phyloP scores from a whole-genome alignment of 2,888 invertebrate species.

The Watsonalla binaria region DNA sequence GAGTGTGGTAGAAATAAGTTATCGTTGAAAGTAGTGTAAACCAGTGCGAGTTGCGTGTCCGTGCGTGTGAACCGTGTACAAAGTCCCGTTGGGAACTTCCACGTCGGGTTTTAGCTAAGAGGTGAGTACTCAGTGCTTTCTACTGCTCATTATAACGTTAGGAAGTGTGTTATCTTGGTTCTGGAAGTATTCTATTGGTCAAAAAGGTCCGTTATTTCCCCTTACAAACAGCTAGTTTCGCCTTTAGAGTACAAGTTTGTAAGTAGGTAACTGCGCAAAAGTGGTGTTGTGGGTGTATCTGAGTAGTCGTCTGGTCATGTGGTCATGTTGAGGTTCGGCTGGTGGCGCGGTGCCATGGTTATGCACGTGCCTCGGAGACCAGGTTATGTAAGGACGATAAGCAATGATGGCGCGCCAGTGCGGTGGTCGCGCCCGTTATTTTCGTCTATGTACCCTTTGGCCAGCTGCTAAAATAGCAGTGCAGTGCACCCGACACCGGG shows the following conservation, averaged over 20 bases:
- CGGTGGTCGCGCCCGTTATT: constrained; percentile 41
- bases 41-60: constrained; percentile 67
- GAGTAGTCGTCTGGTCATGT: constrained; percentile 1
- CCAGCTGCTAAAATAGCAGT: constrained; percentile 42
- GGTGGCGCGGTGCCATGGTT: constrained; percentile 22
- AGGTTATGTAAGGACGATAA: constrained; percentile 60
- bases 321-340: constrained; percentile 16
- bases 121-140: constrained; percentile 42
- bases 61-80: constrained; percentile 67
- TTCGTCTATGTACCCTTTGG: constrained; percentile 42
- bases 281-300: constrained; percentile 12
- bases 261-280: constrained; percentile 43
- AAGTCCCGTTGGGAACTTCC: constrained; percentile 62
- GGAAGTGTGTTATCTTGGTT: constrained; percentile 6
- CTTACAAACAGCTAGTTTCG: constrained; percentile 35
- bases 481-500: constrained; percentile 25
- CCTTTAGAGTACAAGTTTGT: constrained; percentile 28
- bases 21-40: constrained; percentile 61
- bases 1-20: constrained; percentile 61
- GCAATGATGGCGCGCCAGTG: constrained; percentile 31
- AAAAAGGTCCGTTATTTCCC: constrained; percentile 24
- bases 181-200: constrained; percentile 11
- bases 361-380: constrained; percentile 42
- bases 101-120: constrained; percentile 58
- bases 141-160: neutral